These are phyloP conservation scores for Dicentrarchus labrax DNA, from an alignment of 2,113 vertebrate species.

Conservation along the genomic window DNA sequence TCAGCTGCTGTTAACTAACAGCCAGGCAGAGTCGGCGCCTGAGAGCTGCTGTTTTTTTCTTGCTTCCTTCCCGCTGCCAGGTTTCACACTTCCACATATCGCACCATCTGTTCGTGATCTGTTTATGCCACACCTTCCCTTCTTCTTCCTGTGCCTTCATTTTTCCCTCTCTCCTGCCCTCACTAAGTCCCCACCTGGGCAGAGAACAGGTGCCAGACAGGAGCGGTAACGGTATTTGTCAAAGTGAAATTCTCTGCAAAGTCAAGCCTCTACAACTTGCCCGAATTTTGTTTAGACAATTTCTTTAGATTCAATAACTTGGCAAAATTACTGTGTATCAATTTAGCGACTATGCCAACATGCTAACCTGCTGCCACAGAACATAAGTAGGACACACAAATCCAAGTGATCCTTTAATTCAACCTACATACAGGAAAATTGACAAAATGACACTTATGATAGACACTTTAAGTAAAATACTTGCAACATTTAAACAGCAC, in stretches of 20 bases:
- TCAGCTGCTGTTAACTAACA: conserved; percentile 75
- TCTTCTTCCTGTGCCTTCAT: conserved; percentile 50
- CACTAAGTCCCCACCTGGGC: conserved; percentile 55
- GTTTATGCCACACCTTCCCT: conserved; percentile 74
- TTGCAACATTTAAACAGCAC: too few relatives aligned
- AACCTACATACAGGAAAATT: not conserved
- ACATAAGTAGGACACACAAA: not conserved
- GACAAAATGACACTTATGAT: not conserved
- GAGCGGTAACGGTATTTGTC: conserved; percentile 18
- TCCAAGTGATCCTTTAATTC: conserved; percentile 4
- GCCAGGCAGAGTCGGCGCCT: conserved; percentile 64
- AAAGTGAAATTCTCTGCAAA: conserved; percentile 53
- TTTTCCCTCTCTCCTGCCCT: conserved; percentile 52
- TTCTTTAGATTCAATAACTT: not conserved
- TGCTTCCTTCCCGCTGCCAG: conserved; percentile 63
- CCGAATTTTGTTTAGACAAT: conserved; percentile 2
- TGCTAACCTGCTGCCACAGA: not conserved
- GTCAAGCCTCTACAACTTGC: conserved; percentile 35
- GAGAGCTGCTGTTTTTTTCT: conserved; percentile 48
- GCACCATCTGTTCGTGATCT: conserved; percentile 80
- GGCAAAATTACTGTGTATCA: not conserved
- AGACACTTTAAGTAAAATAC: too few relatives aligned
- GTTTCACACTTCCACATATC: conserved; percentile 71
- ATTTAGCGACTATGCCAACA: not conserved
- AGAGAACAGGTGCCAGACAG: conserved; percentile 64